phyloP scores from a whole-genome alignment of 2,113 vertebrate genomes.

The Alligator mississippiensis region DNA sequence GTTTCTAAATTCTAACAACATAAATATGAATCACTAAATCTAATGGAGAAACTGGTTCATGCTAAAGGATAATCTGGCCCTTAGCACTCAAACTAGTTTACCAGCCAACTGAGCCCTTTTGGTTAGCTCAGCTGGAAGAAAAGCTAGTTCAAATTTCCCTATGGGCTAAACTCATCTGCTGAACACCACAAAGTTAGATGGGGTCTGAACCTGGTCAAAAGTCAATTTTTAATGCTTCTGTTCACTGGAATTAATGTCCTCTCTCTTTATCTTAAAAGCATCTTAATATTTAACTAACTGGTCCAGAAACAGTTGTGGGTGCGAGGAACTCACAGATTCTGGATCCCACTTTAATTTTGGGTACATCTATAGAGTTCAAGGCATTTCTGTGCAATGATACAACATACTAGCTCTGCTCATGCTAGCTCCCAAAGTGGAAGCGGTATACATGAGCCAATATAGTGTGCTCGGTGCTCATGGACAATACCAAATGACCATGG shows the following conservation, averaged over 20 bases:
- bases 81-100: not conserved
- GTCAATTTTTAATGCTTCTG: not conserved
- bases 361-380: not conserved
- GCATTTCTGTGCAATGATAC: too few species aligned
- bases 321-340: not conserved
- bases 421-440: too few species aligned
- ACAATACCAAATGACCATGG: too few species aligned
- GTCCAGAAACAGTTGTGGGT: not conserved
- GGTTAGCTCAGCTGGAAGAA: rapidly evolving
- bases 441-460: too few species aligned
- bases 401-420: too few species aligned
- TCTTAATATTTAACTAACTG: not conserved
- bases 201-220: not conserved
- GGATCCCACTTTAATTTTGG: not conserved
- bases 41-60: not conserved
- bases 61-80: not conserved
- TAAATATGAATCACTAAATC: not conserved
- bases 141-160: not conserved
- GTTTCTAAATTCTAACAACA: not conserved
- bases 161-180: rapidly evolving
- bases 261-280: not conserved
- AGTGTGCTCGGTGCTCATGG: too few species aligned
- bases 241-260: not conserved
- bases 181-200: not conserved
- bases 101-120: not conserved